Conservation (phyloP, 2,888 invertebrate species). For the Cabera pusaria region DNA sequence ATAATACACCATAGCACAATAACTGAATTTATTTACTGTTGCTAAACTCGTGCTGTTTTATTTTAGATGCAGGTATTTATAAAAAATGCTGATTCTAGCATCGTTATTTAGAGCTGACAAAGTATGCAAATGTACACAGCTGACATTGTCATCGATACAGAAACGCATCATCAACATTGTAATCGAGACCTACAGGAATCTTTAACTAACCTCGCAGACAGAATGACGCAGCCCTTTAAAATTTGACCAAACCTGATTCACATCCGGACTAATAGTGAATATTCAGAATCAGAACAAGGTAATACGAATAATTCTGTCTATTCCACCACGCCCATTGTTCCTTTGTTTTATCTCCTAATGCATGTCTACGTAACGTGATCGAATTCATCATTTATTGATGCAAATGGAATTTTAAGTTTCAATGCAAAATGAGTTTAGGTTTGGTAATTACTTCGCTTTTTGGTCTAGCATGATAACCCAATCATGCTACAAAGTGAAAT, state of each 20-base stretch:
- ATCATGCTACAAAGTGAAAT: too few species aligned
- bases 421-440: too few species aligned
- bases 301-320: conserved; percentile 8
- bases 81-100: too few species aligned
- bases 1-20: too few species aligned
- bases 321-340: conserved; percentile 8
- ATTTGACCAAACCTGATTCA: conserved; percentile 10
- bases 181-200: conserved; percentile 1
- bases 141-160: background rate
- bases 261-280: conserved; percentile 16
- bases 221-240: conserved; percentile 8
- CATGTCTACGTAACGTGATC: background rate
- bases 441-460: too few species aligned
- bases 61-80: too few species aligned
- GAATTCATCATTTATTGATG: too few species aligned
- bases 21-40: too few species aligned
- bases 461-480: too few species aligned
- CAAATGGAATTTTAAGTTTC: too few species aligned
- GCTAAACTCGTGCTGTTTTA: too few species aligned
- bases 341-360: conserved; percentile 3
- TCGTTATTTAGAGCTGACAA: too few species aligned
- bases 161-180: conserved; percentile 1
- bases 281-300: conserved; percentile 14
- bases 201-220: conserved; percentile 1
- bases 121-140: background rate